Evolutionary conservation across 2,888 invertebrate genomes (phyloP), one percentile per base, ranked within the genome.

Genomic region (Torymus tubicola): DNA sequence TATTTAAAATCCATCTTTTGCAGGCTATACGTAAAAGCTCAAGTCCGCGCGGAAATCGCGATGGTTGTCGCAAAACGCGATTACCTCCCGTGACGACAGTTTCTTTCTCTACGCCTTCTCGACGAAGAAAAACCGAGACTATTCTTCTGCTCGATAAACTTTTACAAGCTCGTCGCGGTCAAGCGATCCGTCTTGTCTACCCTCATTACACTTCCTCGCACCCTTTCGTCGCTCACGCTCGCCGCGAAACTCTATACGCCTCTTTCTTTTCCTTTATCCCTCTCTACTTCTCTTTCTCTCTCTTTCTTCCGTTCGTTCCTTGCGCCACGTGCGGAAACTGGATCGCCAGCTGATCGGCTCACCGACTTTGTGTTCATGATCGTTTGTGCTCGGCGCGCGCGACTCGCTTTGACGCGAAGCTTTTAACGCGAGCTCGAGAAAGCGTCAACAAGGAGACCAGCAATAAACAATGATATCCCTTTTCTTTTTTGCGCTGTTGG

Each of bases 81-180:
- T 52, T 53, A 24, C 53, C 16, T 12, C 63, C 57, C 55, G 1
- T 52, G 58, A 76, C 3, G 31, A 31, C 31, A 31, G 31, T 31
- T 31, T 31, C 31, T 31, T 0, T 31, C 31, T 31, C 72, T 77
- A 64, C 71, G 81, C n/a, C n/a, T n/a, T n/a, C 78, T 67, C 73
- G 63, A 14, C 16, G 2, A 24, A 0, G 21, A 13, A 16, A 21
- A 61, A 65, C n/a, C n/a, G 55, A 61, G 50, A 60, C 67, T 64
- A 68, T 55, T 73, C 69, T 81, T 74, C 70, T 57, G 78, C 64
- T 69, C 64, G 69, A 81, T 73, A 70, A 74, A 70, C 31, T 70
- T 68, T 74, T 70, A 63, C 58, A 75, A 75, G 52, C 31, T 18
- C 55, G 31, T 31, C 8, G 42, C 63, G 61, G 76, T 61, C 72